Evolutionary conservation across 1,140 invertebrate species (phyloP), one percentile per base, ranked within the genome.

Genomic region (Epicauta chinensis): DNA sequence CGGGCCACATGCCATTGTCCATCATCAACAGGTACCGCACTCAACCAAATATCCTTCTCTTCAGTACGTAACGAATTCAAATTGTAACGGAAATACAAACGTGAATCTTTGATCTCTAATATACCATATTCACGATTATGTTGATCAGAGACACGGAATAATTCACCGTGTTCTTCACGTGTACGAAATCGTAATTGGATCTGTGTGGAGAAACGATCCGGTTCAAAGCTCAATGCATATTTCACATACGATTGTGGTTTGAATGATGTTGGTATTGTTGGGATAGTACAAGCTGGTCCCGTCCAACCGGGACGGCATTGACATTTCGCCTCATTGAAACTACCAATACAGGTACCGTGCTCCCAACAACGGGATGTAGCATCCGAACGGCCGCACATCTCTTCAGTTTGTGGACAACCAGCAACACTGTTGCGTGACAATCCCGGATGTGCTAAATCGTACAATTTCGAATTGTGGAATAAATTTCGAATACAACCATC

Each of bases 1-100:
- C 87, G 81, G 0, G 93, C 92, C 6, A 89, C 90, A 68, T 98
- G 96, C 95, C 95, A 98, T 63, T 96, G 92, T 9, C 96, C 96
- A 73, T 98, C 93, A 66, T 94, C 91, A 1, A 97, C 93, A 2
- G 84, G 80, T 11, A 96, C 85, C 23, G 89, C 82, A 46, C 87
- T 91, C 9, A 98, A 74, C 86, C 91, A 93, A 47, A 97, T 83
- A 67, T 92, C 87, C 61, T 83, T 80, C 71, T 97, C 89, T 71
- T 94, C 89, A 6, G 89, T 88, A 53, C 89, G 78, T 55, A 93
- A 71, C 16, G 90, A 93, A 66, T 97, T 97, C 10, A 97, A 70
- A 71, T 97, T 97, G 67, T 90, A 98, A 43, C 90, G 79, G 77
- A 95, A 95, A 58, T 91, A 84, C 14, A 98, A 73, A 53, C 87